phyloP scores from a whole-genome alignment of 1,140 invertebrate species.

The Caerostris extrusa region DNA sequence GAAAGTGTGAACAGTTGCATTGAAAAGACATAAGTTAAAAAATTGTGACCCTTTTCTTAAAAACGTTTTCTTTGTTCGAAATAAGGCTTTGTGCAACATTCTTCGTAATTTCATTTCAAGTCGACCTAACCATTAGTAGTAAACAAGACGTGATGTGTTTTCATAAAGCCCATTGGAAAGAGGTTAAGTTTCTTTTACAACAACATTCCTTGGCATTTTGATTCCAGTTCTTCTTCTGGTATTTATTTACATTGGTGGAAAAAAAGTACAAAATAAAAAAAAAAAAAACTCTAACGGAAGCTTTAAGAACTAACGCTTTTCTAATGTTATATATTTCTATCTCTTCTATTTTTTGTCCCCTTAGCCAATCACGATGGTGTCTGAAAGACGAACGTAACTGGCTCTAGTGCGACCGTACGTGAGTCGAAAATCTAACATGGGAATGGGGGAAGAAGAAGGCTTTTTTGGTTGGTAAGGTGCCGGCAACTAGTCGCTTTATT shows the following conservation, averaged over 20 bases:
- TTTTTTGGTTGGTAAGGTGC: background rate
- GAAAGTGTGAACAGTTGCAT: background rate
- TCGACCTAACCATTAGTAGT: slow-evolving; percentile 49
- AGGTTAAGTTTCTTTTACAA: slow-evolving; percentile 30
- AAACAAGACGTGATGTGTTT: slow-evolving; percentile 36
- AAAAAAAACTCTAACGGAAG: slow-evolving; percentile 6
- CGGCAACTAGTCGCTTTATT: slow-evolving; percentile 50
- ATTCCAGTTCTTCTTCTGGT: slow-evolving; percentile 29
- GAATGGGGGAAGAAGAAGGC: no score
- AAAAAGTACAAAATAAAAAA: background rate
- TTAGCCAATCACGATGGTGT: slow-evolving; percentile 22
- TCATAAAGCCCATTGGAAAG: background rate
- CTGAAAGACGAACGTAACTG: slow-evolving; percentile 34
- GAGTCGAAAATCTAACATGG: slow-evolving; percentile 2
- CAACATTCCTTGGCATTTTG: slow-evolving; percentile 21
- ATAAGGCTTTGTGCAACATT: slow-evolving; percentile 30
- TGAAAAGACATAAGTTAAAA: background rate
- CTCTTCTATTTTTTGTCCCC: background rate
- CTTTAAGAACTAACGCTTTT: slow-evolving; percentile 34
- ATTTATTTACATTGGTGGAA: slow-evolving; percentile 25
- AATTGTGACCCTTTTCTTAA: background rate
- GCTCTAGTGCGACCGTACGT: slow-evolving; percentile 14
- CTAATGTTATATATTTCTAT: slow-evolving; percentile 42
- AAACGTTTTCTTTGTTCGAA: background rate
- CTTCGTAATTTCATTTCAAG: slow-evolving; percentile 11